Base-by-base conservation (phyloP, 2,113 vertebrate species). In the Nyctereutes procyonoides region DNA sequence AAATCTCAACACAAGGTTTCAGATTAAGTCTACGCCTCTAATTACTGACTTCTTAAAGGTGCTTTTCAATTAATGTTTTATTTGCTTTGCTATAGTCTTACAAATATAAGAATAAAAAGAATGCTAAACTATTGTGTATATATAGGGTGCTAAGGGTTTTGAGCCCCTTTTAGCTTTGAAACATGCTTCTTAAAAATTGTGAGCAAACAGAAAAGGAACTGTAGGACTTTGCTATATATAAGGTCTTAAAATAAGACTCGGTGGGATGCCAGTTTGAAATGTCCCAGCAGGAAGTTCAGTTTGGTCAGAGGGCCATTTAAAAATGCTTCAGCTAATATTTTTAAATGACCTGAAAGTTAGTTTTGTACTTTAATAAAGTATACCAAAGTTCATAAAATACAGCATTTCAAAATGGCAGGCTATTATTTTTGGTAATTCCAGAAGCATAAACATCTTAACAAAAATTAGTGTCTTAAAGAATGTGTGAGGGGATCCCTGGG, bases 191-290 rank as follows among this genome's bases (percentile, higher is more conserved):
- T 32, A 71, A 97, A 81, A 79, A 74, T 0, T 80, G 43, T 93
- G 32, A 85, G 79, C 96, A 77, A 92, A 95, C 2, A 94, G 77
- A 90, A 73, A 92, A 77, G 48, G 60, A 71, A 88, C 67, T 84
- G 56, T 32, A 74, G 28, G 43, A 35, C 69, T 95, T 92, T 96
- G 86, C 73, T 92, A 76, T 76, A 55, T n/a, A 51, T 15, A 88
- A 93, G 63, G 30, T 58, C 73, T 92, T 69, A 88, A 87, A 93
- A 63, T 79, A 95, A 92, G 56, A 77, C 43, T 83, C 65, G 35
- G 43, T 87, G 53, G 60, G 69, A 84, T 97, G 43, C 74, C 81
- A 97, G 93, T 94, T 94, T 94, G 73, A 96, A 95, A 94, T 12
- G 60, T 79, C 43, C 48, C 85, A 87, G 85, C 63, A 94, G 77